A percentile compares a stretch with the other conserved stretches of the same genome.
Conservation (phyloP, 2,113 vertebrate genomes). For the Nyctereutes procyonoides region DNA sequence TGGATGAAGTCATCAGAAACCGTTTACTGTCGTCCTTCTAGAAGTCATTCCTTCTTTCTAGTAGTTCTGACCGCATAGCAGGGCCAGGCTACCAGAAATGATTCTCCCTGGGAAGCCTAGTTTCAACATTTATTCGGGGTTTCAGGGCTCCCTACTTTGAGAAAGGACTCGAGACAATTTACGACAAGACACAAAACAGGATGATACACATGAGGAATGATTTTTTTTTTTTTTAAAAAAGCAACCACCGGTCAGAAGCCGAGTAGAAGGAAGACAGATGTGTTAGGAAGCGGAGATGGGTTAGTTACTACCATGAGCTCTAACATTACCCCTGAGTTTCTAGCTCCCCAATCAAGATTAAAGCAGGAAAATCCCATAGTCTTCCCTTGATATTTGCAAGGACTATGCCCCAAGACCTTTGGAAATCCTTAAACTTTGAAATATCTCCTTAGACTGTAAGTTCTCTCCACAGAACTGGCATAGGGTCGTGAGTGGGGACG, state of each 20-base stretch:
- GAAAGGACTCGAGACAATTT: constrained; percentile 38
- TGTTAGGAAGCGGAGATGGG: constrained; percentile 46
- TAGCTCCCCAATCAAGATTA: constrained; percentile 14
- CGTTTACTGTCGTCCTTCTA: not conserved
- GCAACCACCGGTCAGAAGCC: not conserved
- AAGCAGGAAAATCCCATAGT: not conserved
- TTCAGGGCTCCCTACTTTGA: not conserved
- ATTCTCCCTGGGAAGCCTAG: constrained; percentile 66
- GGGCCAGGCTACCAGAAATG: constrained; percentile 36
- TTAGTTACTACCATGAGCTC: constrained; percentile 31
- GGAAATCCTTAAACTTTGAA: constrained; percentile 7
- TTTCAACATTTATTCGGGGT: constrained; percentile 62
- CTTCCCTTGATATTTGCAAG: constrained; percentile 1
- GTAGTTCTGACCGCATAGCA: constrained; percentile 55
- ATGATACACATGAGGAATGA: constrained; percentile 39
- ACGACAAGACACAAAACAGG: constrained; percentile 43
- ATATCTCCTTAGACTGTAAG: not conserved
- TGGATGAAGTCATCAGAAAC: constrained; percentile 26
- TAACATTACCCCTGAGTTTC: not conserved
- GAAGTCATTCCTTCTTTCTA: constrained; percentile 49
- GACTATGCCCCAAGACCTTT: not conserved
- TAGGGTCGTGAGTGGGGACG: not conserved
- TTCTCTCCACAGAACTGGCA: not conserved
- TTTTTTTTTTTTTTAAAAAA: not conserved
- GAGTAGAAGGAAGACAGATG: not conserved